Conservation (phyloP, 2,888 invertebrate genomes). For the Dicroscelio sp. region DNA sequence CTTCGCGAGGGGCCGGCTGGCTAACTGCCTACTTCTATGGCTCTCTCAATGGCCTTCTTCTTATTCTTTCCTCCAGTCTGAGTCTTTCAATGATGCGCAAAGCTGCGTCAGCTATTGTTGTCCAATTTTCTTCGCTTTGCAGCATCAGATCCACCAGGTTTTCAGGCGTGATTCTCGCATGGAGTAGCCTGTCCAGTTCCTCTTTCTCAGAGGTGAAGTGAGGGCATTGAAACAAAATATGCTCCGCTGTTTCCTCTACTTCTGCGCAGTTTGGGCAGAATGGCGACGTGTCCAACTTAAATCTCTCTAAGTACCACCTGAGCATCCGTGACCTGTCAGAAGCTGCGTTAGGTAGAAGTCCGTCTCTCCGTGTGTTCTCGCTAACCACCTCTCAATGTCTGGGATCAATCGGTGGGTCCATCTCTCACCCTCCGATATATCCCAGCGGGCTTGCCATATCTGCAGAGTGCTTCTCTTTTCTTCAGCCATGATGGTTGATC, state of each 20-base stretch:
- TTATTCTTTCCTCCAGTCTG: no score
- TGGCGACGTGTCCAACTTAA: background rate
- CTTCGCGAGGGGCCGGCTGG: no score
- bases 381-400: background rate
- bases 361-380: conserved; percentile 10
- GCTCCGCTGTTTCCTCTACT: background rate
- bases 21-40: no score
- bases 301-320: background rate
- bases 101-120: no score
- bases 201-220: background rate
- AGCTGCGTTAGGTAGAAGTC: conserved; percentile 27
- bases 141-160: no score
- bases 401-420: conserved; percentile 16
- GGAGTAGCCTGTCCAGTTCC: no score
- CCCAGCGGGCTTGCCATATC: background rate
- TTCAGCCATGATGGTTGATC: no score
- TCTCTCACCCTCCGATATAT: background rate
- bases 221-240: background rate
- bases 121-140: no score
- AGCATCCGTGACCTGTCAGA: background rate
- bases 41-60: no score
- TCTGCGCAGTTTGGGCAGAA: background rate
- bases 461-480: background rate
- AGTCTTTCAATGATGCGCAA: no score
- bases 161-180: no score